Percentiles rank a stretch among this genome's conserved stretches.
These are phyloP conservation scores for Ostrea edulis DNA, from an alignment of 1,140 invertebrate genomes.

Conservation along the genomic window DNA sequence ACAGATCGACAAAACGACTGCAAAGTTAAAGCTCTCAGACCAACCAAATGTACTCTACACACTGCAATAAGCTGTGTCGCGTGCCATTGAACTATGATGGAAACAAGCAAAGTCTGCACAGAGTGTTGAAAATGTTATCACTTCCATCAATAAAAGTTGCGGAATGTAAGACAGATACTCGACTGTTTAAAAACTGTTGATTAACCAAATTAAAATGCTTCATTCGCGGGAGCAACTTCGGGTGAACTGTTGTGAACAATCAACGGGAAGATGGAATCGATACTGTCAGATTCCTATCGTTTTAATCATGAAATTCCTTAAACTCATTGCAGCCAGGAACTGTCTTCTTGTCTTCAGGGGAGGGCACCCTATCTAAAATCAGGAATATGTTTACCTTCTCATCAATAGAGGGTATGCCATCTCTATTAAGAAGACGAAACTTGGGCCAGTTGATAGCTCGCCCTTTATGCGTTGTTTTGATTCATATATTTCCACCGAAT, in stretches of 20 bases:
- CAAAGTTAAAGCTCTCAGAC: not conserved
- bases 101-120: conserved; percentile 1
- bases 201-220: conserved; percentile 34
- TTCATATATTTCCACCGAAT: not conserved
- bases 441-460: conserved; percentile 12
- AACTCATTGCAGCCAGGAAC: not conserved
- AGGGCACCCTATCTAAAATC: conserved; percentile 28
- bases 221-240: conserved; percentile 11
- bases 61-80: conserved; percentile 8
- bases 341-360: conserved; percentile 16
- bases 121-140: conserved; percentile 32
- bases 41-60: conserved; percentile 3
- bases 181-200: conserved; percentile 30
- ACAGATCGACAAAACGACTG: not conserved
- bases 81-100: conserved; percentile 14
- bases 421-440: conserved; percentile 9
- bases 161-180: conserved; percentile 9
- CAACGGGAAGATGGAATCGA: conserved; percentile 2
- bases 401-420: conserved; percentile 17
- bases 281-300: conserved; percentile 14
- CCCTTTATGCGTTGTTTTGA: conserved; percentile 11
- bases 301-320: conserved; percentile 31
- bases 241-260: conserved; percentile 14
- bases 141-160: conserved; percentile 12
- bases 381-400: conserved; percentile 25